Base-by-base conservation (phyloP, 2,113 vertebrate species). In the Puffinus mauretanicus region DNA sequence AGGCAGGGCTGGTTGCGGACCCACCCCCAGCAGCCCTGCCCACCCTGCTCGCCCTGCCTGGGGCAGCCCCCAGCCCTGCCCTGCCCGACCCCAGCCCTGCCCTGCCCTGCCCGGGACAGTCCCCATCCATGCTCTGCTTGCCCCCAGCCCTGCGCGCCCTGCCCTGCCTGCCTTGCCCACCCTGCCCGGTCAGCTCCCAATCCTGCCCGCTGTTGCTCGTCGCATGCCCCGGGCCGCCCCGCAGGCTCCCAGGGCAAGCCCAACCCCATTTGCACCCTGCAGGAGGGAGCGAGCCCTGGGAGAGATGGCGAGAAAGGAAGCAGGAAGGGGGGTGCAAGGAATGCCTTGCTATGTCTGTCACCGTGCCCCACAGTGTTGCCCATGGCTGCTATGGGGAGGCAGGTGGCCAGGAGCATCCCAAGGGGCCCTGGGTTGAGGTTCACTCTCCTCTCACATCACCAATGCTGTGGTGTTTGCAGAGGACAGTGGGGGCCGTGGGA, bases 1-100 rank as follows among this genome's bases (percentile, higher is more conserved):
- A 96, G 96, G 93, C 88, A 85, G 93, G 86, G 69, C 93, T 94
- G 94, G 30, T 36, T 38, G 65, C 82, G 66, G 94, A 88, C 93
- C 91, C 95, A 67, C 94, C 90, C 91, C 69, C 94, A 32, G 96
- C 86, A 86, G 86, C 38, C 65, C 75, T 93, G 67, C 89, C 84
- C 42, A n/a, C 77, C 77, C 49, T 46, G n/a, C 62, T 30, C 58
- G 40, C 52, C 38, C 70, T 47, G 46, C 8, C 49, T 20, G 60
- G 30, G 44, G 16, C 44, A 44, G 44, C 44, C 20, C 11, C 21
- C 51, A 27, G 7, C 62, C 55, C 2, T 34, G 47, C 26, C 10
- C 29, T 58, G 44, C 32, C 49, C 44, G 66, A 4, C 54, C 34
- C 64, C 42, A 22, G 19, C 27, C 11, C 18, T 19, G 19, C 30